Evolutionary conservation across 2,113 vertebrate species (phyloP).

Genomic region (Actinemys pallida): DNA sequence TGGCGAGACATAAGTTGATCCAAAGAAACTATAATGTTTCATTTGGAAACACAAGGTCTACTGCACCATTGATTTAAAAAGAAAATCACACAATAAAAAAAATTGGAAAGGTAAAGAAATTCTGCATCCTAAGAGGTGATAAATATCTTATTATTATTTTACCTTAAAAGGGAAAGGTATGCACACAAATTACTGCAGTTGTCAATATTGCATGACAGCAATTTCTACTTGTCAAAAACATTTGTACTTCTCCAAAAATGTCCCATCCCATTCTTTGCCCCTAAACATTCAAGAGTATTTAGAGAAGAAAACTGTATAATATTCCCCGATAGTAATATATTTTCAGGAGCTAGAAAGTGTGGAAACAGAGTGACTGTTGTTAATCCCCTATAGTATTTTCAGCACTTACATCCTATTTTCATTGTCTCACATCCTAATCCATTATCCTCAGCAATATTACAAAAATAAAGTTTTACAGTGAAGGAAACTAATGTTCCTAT

Average conservation of each 20-base stretch:
- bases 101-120: not conserved
- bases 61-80: not conserved
- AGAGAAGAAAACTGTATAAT: constrained; percentile 68
- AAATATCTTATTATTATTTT: not conserved
- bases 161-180: constrained; percentile 17
- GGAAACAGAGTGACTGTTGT: constrained; percentile 29
- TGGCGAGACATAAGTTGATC: not conserved
- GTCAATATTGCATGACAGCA: not conserved
- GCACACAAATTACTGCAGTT: constrained; percentile 1
- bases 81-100: not conserved
- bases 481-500: constrained; percentile 70
- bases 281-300: constrained; percentile 64
- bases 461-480: constrained; percentile 75
- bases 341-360: constrained; percentile 52
- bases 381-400: constrained; percentile 53
- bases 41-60: not conserved
- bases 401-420: constrained; percentile 71
- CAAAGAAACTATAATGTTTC: not conserved
- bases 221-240: constrained; percentile 44
- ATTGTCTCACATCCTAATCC: constrained; percentile 66
- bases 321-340: constrained; percentile 27
- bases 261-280: constrained; percentile 41
- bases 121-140: not conserved
- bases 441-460: constrained; percentile 71
- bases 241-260: not conserved